Base-by-base conservation (phyloP, 1,140 invertebrate genomes). In the Hylaeus anthracinus region DNA sequence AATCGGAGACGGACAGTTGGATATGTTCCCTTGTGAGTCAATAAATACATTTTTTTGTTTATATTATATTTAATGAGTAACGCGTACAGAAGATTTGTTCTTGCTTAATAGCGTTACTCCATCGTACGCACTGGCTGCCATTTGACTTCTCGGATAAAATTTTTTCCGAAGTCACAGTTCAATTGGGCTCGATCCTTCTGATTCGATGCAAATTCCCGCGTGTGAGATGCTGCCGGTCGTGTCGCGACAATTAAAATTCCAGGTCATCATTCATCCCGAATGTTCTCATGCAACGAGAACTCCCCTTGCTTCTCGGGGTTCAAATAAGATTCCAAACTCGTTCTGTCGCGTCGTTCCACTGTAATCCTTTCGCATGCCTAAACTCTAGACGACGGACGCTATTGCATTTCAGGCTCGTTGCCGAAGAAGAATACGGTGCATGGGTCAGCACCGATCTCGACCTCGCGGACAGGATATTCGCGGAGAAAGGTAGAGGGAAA, bases 361-460 rank as follows among this genome's bases (percentile, higher is more conserved):
- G 67, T 61, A 61, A 61, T 67, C 63, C 51, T 51, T 74, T 80
- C 63, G 63, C 72, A 61, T 58, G 14, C n/a, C 41, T 51, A 66
- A 48, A 58, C 48, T 37, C 9, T 15, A 9, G 64, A 45, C 56
- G 69, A 48, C 58, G 60, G 43, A n/a, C 39, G 10, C 58, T 67
- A 67, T 66, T 66, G 63, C 78, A 41, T 80, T 65, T 73, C 70
- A 56, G 55, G 14, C 51, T 58, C 56, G 41, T 51, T 37, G 56
- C 10, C 43, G 43, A 51, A 67, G 45, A 26, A 61, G 48, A 74
- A n/a, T 58, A 65, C 51, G 51, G 26, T 65, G 45, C 51, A 37
- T 26, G 79, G 79, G 79, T 71, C 79, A 78, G 10, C 58, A 12
- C 2, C 45, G 65, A 66, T 67, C 67, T 72, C 65, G 60, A 60